These are phyloP conservation scores for Gephyroberyx darwinii DNA, from an alignment of 2,797 vertebrate species.

Conservation along the genomic window DNA sequence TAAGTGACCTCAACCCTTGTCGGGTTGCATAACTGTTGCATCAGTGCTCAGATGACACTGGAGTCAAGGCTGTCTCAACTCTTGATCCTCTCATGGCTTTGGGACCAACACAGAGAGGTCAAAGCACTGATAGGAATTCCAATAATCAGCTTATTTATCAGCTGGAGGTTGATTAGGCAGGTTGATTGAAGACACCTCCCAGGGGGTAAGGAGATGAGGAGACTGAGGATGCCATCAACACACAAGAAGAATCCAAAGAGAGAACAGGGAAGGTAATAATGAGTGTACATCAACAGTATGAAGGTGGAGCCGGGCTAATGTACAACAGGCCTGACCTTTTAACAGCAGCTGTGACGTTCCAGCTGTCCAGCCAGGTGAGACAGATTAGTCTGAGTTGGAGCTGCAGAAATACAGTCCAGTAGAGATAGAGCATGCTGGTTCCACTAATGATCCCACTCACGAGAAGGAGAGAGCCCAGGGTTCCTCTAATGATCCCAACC, in stretches of 20 bases:
- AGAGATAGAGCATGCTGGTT: slow-evolving; percentile 17
- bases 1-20: slow-evolving; percentile 12
- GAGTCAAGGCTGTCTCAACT: slow-evolving; percentile 3
- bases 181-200: neutral
- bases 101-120: neutral
- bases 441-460: slow-evolving; percentile 10
- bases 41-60: slow-evolving; percentile 29
- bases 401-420: slow-evolving; percentile 28
- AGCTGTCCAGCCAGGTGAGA: slow-evolving; percentile 38
- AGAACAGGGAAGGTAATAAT: neutral
- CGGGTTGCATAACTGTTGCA: slow-evolving; percentile 18
- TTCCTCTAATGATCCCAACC: slow-evolving; percentile 30
- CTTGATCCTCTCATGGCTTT: neutral
- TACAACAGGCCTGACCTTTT: slow-evolving; percentile 18
- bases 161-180: slow-evolving; percentile 17
- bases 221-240: neutral
- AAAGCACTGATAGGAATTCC: neutral
- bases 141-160: slow-evolving; percentile 9
- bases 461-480: slow-evolving; percentile 16
- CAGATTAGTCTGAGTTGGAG: slow-evolving; percentile 22
- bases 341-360: slow-evolving; percentile 53
- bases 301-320: neutral
- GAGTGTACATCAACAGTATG: too few relatives aligned
- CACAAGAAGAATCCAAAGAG: neutral
- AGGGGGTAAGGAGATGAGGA: neutral